These are phyloP conservation scores for Channa maculata DNA, from an alignment of 2,113 vertebrate genomes.

Conservation along the genomic window DNA sequence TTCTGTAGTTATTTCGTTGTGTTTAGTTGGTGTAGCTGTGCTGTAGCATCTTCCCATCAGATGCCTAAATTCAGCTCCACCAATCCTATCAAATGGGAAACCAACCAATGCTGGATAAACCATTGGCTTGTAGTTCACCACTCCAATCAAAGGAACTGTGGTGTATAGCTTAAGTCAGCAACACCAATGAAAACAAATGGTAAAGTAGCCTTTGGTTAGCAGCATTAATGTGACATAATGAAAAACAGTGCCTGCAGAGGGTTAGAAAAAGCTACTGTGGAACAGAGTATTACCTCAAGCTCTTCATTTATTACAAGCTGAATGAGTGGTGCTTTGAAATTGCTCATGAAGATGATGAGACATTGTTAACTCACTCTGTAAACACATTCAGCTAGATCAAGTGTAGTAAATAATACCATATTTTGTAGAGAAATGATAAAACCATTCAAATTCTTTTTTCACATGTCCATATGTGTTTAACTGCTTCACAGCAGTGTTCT, in stretches of 20 bases:
- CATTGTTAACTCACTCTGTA: conserved; percentile 5
- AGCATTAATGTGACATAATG: neutral
- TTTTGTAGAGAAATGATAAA: neutral
- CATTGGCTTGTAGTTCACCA: neutral
- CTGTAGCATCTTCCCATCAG: conserved; percentile 13
- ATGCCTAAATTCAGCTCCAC: conserved; percentile 20
- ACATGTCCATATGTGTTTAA: neutral
- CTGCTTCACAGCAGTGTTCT: conserved; percentile 8
- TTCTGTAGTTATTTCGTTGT: conserved; percentile 24
- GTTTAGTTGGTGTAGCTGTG: neutral
- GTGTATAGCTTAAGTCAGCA: neutral
- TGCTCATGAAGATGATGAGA: neutral
- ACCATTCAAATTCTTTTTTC: neutral
- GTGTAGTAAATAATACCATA: neutral
- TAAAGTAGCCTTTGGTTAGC: neutral
- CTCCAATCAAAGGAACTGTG: conserved; percentile 4
- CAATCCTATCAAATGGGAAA: conserved; percentile 29
- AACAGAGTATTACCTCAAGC: conserved; percentile 12
- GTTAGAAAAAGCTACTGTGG: neutral
- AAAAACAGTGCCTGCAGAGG: neutral
- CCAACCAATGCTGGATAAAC: neutral
- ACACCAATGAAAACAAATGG: neutral
- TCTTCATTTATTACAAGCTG: neutral
- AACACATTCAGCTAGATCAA: neutral
- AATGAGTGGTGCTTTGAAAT: neutral